Percentiles rank a stretch among this genome's conserved stretches.
phyloP scores from a whole-genome alignment of 2,888 invertebrate genomes.

The Catotricha subobsoleta region DNA sequence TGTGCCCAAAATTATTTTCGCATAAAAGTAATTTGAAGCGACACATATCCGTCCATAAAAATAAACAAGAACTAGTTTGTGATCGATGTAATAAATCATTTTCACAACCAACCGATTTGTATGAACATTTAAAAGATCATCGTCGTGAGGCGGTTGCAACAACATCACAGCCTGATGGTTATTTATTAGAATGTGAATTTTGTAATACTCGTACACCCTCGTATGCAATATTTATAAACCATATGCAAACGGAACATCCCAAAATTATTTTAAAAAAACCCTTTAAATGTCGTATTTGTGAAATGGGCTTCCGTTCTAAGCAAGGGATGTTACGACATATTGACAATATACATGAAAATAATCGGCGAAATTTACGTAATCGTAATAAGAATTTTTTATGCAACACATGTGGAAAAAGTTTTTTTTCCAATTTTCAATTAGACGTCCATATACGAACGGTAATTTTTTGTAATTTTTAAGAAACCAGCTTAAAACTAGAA shows the following conservation, averaged over 20 bases:
- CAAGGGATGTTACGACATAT: conserved; percentile 11
- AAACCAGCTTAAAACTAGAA: too few relatives aligned
- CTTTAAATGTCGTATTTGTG: conserved; percentile 10
- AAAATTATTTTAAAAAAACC: conserved; percentile 8
- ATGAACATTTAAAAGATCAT: conserved; percentile 10
- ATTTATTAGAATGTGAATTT: conserved; percentile 9
- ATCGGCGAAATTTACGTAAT: conserved; percentile 10
- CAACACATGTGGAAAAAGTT: conserved; percentile 18
- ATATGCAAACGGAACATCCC: conserved; percentile 10
- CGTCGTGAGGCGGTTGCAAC: not conserved
- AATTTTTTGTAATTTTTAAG: too few relatives aligned
- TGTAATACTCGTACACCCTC: conserved; percentile 9
- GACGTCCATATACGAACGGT: conserved; percentile 21
- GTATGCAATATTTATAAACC: conserved; percentile 7
- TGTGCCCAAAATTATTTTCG: conserved; percentile 8
- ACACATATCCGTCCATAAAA: conserved; percentile 9
- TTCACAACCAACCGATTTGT: conserved; percentile 1
- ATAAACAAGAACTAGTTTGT: conserved; percentile 7
- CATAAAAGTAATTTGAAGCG: conserved; percentile 11
- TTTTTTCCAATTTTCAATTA: conserved; percentile 21
- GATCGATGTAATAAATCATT: conserved; percentile 10
- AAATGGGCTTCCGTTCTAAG: conserved; percentile 10
- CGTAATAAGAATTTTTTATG: conserved; percentile 14
- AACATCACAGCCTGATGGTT: conserved; percentile 5
- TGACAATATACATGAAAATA: conserved; percentile 11